Evolutionary conservation across 2,797 vertebrate genomes (phyloP), one percentile per base, ranked within the genome.

Genomic region (Micrastur ruficollis): DNA sequence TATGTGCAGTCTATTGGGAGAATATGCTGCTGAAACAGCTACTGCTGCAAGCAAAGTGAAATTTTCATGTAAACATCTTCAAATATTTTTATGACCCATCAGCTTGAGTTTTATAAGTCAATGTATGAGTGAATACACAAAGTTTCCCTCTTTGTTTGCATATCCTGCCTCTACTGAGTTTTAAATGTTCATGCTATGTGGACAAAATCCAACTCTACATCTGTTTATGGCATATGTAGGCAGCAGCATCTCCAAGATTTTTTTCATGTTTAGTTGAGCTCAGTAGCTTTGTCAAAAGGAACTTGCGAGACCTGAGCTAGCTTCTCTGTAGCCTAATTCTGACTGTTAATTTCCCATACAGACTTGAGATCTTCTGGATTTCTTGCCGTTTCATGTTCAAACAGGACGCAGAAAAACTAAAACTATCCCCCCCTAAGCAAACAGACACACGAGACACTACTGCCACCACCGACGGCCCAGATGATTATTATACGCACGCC

Each of bases 61-160:
- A 96, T 94, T 96, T 93, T 91, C 82, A 81, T 96, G 87, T 89
- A 94, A 97, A 97, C 38, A 89, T 91, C 91, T 95, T 94, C 78
- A 93, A 95, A 97, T 97, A 96, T 97, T 97, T 96, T 96, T 95
- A 88, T 93, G 94, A 97, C 90, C 97, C 90, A 91, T 97, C 94
- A 96, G 94, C 93, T 97, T 97, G 96, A 97, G 89, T 97, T 98
- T 97, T 97, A 90, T 97, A 97, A 98, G 96, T 97, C 95, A 96
- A 89, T 92, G 89, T 95, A 92, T 68, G 90, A 95, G 79, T 92
- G 94, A 93, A 95, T 96, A 90, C 92, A 90, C 61, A 59, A 96
- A 90, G 81, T 96, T 97, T 95, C 95, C 83, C 78, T 97, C 96
- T 96, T 96, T 97, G 94, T 98, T 97, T 94, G 95, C 94, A 95